Conservation (phyloP, 2,113 vertebrate species). For the Egretta garzetta region DNA sequence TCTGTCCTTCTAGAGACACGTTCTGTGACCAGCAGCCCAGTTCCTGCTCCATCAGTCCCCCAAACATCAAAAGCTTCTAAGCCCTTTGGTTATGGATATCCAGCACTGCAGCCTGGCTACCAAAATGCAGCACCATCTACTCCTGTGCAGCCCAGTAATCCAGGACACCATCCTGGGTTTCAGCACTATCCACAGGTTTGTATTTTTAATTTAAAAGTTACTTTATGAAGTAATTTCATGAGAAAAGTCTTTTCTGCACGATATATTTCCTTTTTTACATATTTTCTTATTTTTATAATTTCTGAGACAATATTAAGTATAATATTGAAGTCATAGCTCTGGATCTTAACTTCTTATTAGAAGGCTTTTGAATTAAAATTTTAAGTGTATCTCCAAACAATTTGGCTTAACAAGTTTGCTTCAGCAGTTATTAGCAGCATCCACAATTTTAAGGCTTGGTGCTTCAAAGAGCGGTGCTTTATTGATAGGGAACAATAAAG, state of each 20-base stretch:
- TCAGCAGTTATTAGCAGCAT: not conserved
- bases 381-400: not conserved
- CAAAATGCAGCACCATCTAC: conserved; percentile 75
- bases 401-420: not conserved
- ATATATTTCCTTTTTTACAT: not conserved
- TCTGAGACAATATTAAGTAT: not conserved
- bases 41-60: conserved; percentile 69
- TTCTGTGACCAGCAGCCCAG: conserved; percentile 73
- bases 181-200: conserved; percentile 82
- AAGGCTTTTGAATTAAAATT: not conserved
- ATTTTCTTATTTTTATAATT: not conserved
- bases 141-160: conserved; percentile 70
- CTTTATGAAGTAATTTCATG: not conserved
- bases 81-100: conserved; percentile 89
- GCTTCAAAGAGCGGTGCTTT: not conserved
- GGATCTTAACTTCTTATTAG: not conserved
- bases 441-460: not conserved
- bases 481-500: not conserved
- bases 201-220: not conserved
- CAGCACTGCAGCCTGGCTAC: conserved; percentile 85
- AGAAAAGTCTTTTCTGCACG: not conserved
- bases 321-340: not conserved
- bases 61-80: conserved; percentile 77
- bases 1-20: conserved; percentile 66
- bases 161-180: conserved; percentile 76